These are phyloP conservation scores for Cephalopholis sonnerati DNA, from an alignment of 2,113 vertebrate genomes.

Conservation along the genomic window DNA sequence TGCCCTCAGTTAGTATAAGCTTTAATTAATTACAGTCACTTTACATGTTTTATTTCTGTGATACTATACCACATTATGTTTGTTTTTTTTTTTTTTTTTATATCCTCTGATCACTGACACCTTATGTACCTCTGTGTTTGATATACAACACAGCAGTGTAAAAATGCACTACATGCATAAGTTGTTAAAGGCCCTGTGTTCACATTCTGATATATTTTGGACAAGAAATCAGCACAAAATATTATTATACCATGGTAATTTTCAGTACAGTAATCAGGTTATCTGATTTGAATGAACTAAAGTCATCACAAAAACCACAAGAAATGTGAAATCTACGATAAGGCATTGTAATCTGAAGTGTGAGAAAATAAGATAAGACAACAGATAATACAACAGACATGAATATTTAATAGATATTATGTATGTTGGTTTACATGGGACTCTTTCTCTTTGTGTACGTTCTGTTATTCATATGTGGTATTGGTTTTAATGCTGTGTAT, in stretches of 20 bases:
- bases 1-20: background rate
- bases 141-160: background rate
- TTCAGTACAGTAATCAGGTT: background rate
- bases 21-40: background rate
- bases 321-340: background rate
- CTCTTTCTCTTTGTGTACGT: background rate
- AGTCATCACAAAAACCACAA: background rate
- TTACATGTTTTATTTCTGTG: background rate
- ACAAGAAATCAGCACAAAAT: constrained; percentile 16
- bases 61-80: background rate
- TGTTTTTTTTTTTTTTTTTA: background rate
- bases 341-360: background rate
- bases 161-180: constrained; percentile 7
- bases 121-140: background rate
- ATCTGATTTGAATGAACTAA: background rate
- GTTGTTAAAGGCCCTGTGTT: background rate
- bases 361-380: background rate
- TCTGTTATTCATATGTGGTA: background rate
- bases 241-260: background rate
- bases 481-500: constrained; percentile 1
- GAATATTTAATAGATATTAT: background rate
- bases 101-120: background rate
- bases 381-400: background rate
- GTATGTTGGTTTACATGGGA: background rate
- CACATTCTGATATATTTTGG: background rate